phyloP scores from a whole-genome alignment of 2,113 vertebrate species.

The Rhea americana region DNA sequence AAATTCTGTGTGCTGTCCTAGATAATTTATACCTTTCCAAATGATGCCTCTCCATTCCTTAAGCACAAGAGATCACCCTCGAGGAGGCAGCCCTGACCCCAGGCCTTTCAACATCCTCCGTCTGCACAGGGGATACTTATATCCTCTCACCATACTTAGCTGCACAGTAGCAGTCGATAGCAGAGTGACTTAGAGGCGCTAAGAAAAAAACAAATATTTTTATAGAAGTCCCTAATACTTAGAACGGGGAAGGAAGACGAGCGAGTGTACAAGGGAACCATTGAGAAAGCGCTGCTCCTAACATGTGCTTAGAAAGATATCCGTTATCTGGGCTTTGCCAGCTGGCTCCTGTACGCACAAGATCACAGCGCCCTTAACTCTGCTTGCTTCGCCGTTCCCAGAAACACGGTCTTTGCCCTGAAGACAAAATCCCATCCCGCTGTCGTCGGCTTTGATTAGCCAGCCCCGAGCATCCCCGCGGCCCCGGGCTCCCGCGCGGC shows the following conservation, averaged over 20 bases:
- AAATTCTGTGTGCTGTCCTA: conserved; percentile 43
- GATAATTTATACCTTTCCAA: conserved; percentile 63
- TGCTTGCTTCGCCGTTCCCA: neutral
- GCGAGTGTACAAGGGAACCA: conserved; percentile 17
- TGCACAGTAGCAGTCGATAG: neutral
- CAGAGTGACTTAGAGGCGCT: neutral
- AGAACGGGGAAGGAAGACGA: neutral
- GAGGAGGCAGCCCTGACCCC: conserved; percentile 50
- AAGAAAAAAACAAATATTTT: conserved; percentile 42
- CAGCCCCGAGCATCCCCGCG: neutral
- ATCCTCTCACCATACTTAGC: neutral
- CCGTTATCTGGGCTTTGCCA: conserved; percentile 59
- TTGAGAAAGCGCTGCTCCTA: conserved; percentile 25
- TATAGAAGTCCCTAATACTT: conserved; percentile 13
- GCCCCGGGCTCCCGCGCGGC: neutral
- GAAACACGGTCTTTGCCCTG: neutral
- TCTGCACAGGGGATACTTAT: neutral
- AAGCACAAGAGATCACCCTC: neutral
- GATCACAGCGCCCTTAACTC: conserved; percentile 19
- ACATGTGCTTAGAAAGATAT: conserved; percentile 49
- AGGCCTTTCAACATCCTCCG: conserved; percentile 17
- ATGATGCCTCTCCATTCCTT: conserved; percentile 52
- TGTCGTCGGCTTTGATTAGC: neutral
- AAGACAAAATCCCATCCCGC: neutral
- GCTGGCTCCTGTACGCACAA: conserved; percentile 41